These are phyloP conservation scores for Beris morrisii DNA, from an alignment of 2,888 invertebrate species.

Conservation along the genomic window DNA sequence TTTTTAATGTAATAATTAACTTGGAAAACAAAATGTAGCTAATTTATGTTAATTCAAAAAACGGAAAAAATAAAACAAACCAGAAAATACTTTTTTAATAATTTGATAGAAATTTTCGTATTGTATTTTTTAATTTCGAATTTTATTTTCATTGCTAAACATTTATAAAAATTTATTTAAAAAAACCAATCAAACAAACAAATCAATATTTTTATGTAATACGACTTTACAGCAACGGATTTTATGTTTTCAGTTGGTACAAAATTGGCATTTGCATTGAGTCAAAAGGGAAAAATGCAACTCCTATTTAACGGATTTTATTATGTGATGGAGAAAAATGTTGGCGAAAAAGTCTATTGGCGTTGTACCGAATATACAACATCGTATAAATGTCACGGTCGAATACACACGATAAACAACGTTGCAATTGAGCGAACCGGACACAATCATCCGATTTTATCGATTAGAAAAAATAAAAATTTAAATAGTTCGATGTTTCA, in stretches of 20 bases:
- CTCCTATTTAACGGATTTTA: conserved; percentile 48
- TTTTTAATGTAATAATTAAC: neutral
- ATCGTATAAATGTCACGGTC: conserved; percentile 49
- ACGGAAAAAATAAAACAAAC: neutral
- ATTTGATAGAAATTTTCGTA: no score
- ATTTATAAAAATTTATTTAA: no score
- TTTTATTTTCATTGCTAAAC: no score
- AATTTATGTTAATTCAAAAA: neutral
- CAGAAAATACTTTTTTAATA: no score
- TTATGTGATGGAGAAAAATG: conserved; percentile 52
- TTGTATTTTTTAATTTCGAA: no score
- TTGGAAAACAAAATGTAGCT: neutral
- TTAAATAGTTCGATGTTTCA: conserved; percentile 30
- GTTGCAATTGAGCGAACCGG: conserved; percentile 47
- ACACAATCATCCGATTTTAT: conserved; percentile 48
- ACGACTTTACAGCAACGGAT: no score
- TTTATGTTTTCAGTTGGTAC: no score
- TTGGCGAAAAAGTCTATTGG: conserved; percentile 54
- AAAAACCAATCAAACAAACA: no score
- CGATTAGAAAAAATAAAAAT: conserved; percentile 27
- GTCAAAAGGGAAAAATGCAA: conserved; percentile 53
- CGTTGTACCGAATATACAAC: conserved; percentile 55
- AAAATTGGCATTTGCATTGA: conserved; percentile 33
- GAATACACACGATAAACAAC: conserved; percentile 50
- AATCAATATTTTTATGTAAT: no score